Conservation (phyloP, 2,888 invertebrate genomes). For the Tinea pellionella region DNA sequence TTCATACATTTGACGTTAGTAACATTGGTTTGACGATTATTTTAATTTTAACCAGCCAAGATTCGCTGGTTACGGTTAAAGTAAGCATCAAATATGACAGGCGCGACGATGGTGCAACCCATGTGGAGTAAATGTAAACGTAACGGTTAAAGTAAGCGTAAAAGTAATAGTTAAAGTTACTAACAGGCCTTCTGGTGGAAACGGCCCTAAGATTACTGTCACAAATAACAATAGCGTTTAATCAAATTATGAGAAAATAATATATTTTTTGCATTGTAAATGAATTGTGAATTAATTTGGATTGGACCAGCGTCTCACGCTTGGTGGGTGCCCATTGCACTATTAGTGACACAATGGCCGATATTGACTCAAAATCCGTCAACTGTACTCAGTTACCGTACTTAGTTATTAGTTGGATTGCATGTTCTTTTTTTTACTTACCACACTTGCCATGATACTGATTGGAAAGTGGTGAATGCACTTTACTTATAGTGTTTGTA, state of each 20-base stretch:
- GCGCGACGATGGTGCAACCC: too few relatives aligned
- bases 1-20: too few relatives aligned
- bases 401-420: not conserved
- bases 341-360: not conserved
- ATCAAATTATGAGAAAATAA: not conserved
- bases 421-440: too few relatives aligned
- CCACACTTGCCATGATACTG: not conserved
- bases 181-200: too few relatives aligned
- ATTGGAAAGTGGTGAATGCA: not conserved
- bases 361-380: not conserved
- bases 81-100: too few relatives aligned
- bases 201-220: too few relatives aligned
- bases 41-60: too few relatives aligned
- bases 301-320: not conserved
- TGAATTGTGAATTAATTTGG: conserved; percentile 21
- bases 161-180: too few relatives aligned
- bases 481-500: not conserved
- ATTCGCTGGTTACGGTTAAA: too few relatives aligned
- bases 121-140: too few relatives aligned
- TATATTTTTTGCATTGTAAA: conserved; percentile 42
- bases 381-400: not conserved
- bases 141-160: too few relatives aligned
- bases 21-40: too few relatives aligned
- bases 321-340: not conserved
- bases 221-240: conserved; percentile 55